Percentiles rank a stretch among this genome's conserved stretches.
phyloP scores from a whole-genome alignment of 2,797 vertebrate genomes.

The Anguilla pacifica region DNA sequence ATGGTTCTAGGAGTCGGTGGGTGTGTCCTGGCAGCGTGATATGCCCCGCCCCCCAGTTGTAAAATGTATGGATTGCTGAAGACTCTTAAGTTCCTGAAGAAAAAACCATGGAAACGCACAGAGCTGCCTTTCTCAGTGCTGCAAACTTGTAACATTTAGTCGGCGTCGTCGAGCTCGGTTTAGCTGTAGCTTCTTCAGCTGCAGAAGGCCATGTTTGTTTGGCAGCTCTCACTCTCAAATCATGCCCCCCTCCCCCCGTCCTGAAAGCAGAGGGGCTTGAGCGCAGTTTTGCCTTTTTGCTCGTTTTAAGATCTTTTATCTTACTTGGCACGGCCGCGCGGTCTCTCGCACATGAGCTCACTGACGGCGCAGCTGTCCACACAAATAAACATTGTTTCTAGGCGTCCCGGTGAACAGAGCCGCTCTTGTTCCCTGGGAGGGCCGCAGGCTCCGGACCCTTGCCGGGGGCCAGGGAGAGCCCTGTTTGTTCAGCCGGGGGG shows the following conservation, averaged over 20 bases:
- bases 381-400: constrained; percentile 58
- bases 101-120: not conserved
- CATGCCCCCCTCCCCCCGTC: not conserved
- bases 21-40: not conserved
- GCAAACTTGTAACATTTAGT: not conserved
- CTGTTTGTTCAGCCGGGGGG: constrained; percentile 10
- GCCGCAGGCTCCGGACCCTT: constrained; percentile 24
- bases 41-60: not conserved
- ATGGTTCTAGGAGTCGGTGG: not conserved
- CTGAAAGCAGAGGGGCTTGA: constrained; percentile 7
- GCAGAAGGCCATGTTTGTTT: constrained; percentile 9
- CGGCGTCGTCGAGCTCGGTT: not conserved
- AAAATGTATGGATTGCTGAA: not conserved
- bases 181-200: not conserved
- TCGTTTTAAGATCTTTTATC: constrained; percentile 30
- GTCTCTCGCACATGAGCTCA: constrained; percentile 27
- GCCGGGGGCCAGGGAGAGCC: constrained; percentile 14
- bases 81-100: not conserved
- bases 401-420: constrained; percentile 35
- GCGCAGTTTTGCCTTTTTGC: constrained; percentile 11
- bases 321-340: constrained; percentile 18
- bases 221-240: not conserved
- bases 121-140: not conserved
- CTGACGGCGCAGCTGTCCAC: constrained; percentile 54
- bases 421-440: constrained; percentile 22